phyloP scores from a whole-genome alignment of 1,140 invertebrate species.

The Homarus americanus region DNA sequence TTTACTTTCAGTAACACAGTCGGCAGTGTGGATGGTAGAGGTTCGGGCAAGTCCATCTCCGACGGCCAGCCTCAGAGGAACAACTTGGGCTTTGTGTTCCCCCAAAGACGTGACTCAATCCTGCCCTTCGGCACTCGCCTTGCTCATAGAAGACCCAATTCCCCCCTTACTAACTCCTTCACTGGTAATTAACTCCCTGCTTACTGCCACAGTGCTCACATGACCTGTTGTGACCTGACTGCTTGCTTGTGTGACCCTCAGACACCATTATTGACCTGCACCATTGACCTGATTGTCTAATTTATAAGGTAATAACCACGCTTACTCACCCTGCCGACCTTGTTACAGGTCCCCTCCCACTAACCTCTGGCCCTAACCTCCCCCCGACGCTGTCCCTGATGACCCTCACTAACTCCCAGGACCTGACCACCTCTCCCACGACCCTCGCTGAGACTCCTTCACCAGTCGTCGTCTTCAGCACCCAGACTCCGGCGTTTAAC shows the following conservation, averaged over 20 bases:
- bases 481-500: not conserved
- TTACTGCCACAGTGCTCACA: not conserved
- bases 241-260: not conserved
- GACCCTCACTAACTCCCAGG: conserved; percentile 47
- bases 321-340: not conserved
- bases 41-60: conserved; percentile 28
- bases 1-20: not conserved
- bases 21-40: not conserved
- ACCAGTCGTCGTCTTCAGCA: not conserved
- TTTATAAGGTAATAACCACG: not conserved
- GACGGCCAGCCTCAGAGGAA: not conserved
- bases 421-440: conserved; percentile 17
- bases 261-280: not conserved
- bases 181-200: conserved; percentile 51
- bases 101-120: conserved; percentile 28
- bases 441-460: not conserved
- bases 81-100: conserved; percentile 39
- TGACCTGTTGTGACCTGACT: conserved; percentile 15
- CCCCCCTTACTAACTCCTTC: conserved; percentile 46
- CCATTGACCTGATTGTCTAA: not conserved
- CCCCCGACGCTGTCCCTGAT: not conserved
- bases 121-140: conserved; percentile 55
- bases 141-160: conserved; percentile 4
- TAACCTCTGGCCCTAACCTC: conserved; percentile 25
- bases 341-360: conserved; percentile 35